Evolutionary conservation across 92 coral and sea anemone species (phyloP), one percentile per base, ranked within the genome.

Genomic region (Palythoa caribaeorum): DNA sequence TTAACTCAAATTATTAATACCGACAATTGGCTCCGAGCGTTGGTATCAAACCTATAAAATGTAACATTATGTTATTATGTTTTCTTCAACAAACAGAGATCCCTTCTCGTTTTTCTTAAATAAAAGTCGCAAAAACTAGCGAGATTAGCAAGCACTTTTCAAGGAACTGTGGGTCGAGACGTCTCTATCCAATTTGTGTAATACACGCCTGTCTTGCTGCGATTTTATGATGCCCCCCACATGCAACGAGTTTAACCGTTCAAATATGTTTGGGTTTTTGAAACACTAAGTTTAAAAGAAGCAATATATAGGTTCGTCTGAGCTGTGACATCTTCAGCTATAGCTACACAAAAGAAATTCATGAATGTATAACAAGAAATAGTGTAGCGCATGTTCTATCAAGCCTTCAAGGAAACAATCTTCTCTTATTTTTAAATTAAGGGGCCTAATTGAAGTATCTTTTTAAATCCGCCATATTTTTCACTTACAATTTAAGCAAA

Each of bases 251-350:
- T 70, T 68, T 78, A 50, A 47, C 69, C 51, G 38, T 60, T 78
- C 53, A 63, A 54, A 53, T 78, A n/a, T 78, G 83, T 78, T 78
- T 57, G 54, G 83, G 37, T 78, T 57, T 78, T 38, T 37, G 71
- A 78, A 9, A 59, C 65, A 59, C 16, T 60, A 17, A 35, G 70
- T 38, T 48, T 50, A 73, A 38, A 5, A 9, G 54, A 73, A 73
- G 78, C 65, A 17, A 14, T 17, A 11, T 59, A 35, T 3, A 8
- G 50, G 50, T 44, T 4, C 50, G 6, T 44, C 50, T 1, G 50
- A 44, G 50, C 50, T 44, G 50, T 44, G 0, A 44, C 50, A 44
- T 44, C 50, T 44, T 44, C 50, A 3, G 5, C 50, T 44, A 44
- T 44, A 44, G 7, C 50, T 44, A 1, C 50, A 44, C 50, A 44